Percentiles rank a stretch among this genome's conserved stretches.
Conservation (phyloP, 2,888 invertebrate genomes). For the Drosophila tanythrix region DNA sequence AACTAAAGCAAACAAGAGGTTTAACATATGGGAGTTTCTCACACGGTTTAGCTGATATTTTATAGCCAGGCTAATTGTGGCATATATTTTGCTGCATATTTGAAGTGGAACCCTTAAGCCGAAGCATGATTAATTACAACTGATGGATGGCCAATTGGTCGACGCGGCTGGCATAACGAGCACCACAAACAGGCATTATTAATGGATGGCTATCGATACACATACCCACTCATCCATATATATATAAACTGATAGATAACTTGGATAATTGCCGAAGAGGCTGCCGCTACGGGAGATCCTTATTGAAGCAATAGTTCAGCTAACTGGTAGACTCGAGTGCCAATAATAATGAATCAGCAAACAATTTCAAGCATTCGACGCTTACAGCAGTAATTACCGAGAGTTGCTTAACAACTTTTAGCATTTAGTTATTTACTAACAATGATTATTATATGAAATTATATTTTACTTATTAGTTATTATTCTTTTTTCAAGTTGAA, state of each 20-base stretch:
- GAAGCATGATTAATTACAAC: constrained; percentile 79
- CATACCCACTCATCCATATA: constrained; percentile 32
- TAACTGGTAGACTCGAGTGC: constrained; percentile 56
- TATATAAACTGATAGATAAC: constrained; percentile 20
- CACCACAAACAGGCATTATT: constrained; percentile 64
- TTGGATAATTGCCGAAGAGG: constrained; percentile 64
- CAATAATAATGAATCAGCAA: constrained; percentile 80
- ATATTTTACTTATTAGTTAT: background rate
- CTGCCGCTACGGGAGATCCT: constrained; percentile 32
- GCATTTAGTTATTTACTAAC: background rate
- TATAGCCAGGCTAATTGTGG: constrained; percentile 51
- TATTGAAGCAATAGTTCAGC: constrained; percentile 32
- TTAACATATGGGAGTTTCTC: constrained; percentile 49
- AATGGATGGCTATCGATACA: constrained; percentile 56
- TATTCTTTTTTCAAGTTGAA: background rate
- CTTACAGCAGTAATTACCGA: constrained; percentile 28
- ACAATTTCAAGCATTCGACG: constrained; percentile 63
- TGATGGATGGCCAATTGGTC: constrained; percentile 79
- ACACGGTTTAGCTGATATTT: constrained; percentile 33
- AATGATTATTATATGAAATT: background rate
- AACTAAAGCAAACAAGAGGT: background rate
- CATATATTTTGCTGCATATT: constrained; percentile 58
- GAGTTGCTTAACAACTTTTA: constrained; percentile 17
- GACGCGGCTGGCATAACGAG: constrained; percentile 61
- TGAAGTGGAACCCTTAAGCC: constrained; percentile 63